phyloP scores from a whole-genome alignment of 2,888 invertebrate species.

The Mesopsocus fuscifrons region DNA sequence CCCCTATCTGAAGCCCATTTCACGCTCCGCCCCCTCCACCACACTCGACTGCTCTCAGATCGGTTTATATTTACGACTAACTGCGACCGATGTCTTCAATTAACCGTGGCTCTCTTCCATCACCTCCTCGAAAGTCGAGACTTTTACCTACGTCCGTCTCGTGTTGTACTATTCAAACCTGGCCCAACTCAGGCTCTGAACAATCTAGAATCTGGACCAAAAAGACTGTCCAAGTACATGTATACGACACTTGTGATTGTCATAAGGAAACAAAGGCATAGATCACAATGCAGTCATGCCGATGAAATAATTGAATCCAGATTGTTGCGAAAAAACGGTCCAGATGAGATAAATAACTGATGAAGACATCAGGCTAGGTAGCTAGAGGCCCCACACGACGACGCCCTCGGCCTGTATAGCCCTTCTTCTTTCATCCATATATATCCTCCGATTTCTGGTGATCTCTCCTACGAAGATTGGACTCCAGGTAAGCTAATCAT shows the following conservation, averaged over 20 bases:
- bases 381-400: slow-evolving; percentile 5
- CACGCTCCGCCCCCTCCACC: slow-evolving; percentile 1
- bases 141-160: neutral
- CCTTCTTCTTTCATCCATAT: slow-evolving; percentile 1
- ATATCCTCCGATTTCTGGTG: no score
- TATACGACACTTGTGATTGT: no score
- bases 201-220: no score
- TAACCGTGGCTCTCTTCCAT: slow-evolving; percentile 3
- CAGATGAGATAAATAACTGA: neutral
- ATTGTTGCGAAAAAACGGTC: neutral
- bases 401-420: neutral
- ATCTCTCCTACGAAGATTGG: no score
- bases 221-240: no score
- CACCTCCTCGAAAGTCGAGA: neutral
- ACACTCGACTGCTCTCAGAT: slow-evolving; percentile 3
- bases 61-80: slow-evolving; percentile 6
- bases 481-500: no score
- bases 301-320: no score
- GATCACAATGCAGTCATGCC: no score
- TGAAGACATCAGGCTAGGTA: slow-evolving; percentile 5
- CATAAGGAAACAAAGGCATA: no score
- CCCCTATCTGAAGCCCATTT: slow-evolving; percentile 2
- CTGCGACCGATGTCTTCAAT: neutral
- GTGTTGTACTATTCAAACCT: no score
- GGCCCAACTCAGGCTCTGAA: no score